Evolutionary conservation across 2,888 invertebrate genomes (phyloP), one percentile per base, ranked within the genome.

Genomic region (Patella depressa): DNA sequence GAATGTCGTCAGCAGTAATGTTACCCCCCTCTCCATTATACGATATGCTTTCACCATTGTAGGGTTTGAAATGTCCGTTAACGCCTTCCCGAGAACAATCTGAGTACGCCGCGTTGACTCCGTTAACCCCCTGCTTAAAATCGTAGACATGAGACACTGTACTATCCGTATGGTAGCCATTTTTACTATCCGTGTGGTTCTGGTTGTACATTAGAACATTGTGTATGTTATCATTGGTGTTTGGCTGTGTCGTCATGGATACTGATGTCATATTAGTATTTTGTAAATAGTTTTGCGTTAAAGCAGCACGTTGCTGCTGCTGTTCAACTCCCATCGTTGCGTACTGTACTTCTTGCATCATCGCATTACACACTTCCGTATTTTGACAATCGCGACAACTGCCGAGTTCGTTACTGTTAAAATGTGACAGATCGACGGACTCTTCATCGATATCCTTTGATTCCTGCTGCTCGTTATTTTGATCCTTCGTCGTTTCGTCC

Each of bases 381-480:
- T 89, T 90, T 82, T 90, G 90, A 80, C 91, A 91, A 78, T 91
- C 91, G 1, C 90, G 84, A 82, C 91, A 91, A 73, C 90, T 89
- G 17, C 91, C 91, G 5, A 81, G 80, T 80, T 91, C 91, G 74
- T 90, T 91, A 82, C 90, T 90, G 81, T 91, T 91, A 80, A 87
- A 91, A 74, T 86, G 83, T n/a, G 82, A 80, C 76, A 86, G 74
- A 78, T 88, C 87, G 89, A 97, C 97, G 15, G 96, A 95, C 90
- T 95, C 96, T 4, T 91, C 90, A 54, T 88, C 81, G 74, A 89
- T 89, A 45, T 87, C 86, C 17, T 74, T 74, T 57, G 71, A 78
- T 34, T 76, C 71, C 71, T 3, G 55, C 71, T 71, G 53, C 12
- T 53, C 57, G 19, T 57, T 71, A 45, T 53, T 53, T 53, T 45